Percentiles rank a stretch among this genome's conserved stretches.
phyloP scores from a whole-genome alignment of 2,888 invertebrate genomes.

The Limnephilus marmoratus region DNA sequence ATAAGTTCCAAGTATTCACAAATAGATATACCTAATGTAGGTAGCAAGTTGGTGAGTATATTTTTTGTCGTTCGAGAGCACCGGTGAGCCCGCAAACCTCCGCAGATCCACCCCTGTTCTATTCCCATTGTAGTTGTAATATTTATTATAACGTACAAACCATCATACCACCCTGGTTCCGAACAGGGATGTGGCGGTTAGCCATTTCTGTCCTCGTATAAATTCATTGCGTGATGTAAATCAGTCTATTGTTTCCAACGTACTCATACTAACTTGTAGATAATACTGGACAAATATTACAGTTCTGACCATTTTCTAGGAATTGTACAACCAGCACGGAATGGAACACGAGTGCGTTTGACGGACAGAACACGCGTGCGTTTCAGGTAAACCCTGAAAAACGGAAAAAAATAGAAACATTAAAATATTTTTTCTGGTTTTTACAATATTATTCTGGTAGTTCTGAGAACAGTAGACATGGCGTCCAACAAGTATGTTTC shows the following conservation, averaged over 20 bases:
- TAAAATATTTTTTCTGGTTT: too few species aligned
- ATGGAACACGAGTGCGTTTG: background rate
- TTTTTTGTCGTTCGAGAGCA: background rate
- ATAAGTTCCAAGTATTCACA: too few species aligned
- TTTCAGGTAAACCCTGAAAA: background rate
- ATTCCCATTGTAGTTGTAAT: background rate
- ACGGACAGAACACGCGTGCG: background rate
- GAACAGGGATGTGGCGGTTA: background rate
- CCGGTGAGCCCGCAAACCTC: background rate
- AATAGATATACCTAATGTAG: too few species aligned
- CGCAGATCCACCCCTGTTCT: background rate
- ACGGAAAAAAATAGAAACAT: background rate
- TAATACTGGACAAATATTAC: background rate
- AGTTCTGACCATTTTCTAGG: background rate
- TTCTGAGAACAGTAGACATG: too few species aligned
- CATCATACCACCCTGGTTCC: background rate
- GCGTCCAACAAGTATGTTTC: too few species aligned
- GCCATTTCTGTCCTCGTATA: background rate
- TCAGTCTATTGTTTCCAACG: background rate
- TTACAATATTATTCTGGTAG: too few species aligned
- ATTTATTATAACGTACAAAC: background rate
- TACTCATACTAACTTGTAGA: background rate
- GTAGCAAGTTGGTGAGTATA: background rate
- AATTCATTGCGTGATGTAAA: conserved; percentile 2
- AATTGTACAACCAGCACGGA: background rate